Evolutionary conservation across 2,113 vertebrate species (phyloP), one percentile per base, ranked within the genome.

Genomic region (Centrocercus urophasianus): DNA sequence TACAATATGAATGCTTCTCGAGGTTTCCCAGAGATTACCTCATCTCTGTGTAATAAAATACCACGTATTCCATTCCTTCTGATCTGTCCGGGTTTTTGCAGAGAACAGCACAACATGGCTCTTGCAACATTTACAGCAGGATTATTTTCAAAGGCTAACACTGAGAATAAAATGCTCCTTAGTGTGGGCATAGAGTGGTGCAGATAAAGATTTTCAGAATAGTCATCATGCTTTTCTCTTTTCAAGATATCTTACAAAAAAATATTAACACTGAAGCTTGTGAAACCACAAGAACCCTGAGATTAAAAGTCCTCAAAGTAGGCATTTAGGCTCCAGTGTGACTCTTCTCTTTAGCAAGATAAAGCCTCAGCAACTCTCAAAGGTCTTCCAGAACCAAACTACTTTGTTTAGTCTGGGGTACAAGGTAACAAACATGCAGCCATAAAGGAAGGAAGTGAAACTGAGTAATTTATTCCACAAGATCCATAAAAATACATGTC

Each of bases 161-260:
- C 48, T 63, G n/a, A 80, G 18, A 74, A 92, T 65, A 63, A 93
- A 96, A 77, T 42, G 25, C 22, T 74, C 12, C 48, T 60, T 17
- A 16, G 6, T 19, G n/a, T 90, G 2, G 1, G 6, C 50, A 32
- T 47, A 56, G 42, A 60, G 13, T 47, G 48, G 38, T 40, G 11
- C 25, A 88, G 91, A 93, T 83, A 66, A 87, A 59, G 92, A 63
- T 13, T 5, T 82, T 80, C 47, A 74, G 42, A 63, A 59, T 43
- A 90, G 18, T 22, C 43, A 59, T 22, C 16, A 5, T 5, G 36
- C 5, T 92, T 93, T 90, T 60, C 42, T 83, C 38, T 73, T 91
- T 91, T 83, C 88, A 75, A 88, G 32, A 63, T 19, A 73, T 16
- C 40, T 93, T 79, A 47, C 5, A 30, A 89, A 95, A 83, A 24